These are phyloP conservation scores for Amphibalanus amphitrite DNA, from an alignment of 1,140 invertebrate genomes.

Conservation along the genomic window DNA sequence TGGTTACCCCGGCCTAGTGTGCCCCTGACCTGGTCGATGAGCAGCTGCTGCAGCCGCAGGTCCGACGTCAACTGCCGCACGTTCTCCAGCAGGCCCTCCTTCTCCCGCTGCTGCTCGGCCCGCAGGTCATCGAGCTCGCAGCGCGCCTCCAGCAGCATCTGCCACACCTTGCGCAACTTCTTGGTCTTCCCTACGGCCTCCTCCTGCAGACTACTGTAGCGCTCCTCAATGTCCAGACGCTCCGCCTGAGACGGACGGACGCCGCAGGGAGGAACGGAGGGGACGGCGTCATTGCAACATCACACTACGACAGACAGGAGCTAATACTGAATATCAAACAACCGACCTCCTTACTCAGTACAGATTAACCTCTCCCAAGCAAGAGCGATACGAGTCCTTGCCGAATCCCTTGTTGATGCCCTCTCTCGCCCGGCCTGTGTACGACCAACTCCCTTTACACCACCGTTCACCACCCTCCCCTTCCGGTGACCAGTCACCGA, in stretches of 20 bases:
- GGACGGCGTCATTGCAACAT: too few species aligned
- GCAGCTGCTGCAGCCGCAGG: conserved; percentile 69
- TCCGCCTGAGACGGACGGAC: conserved; percentile 67
- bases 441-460: too few species aligned
- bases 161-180: conserved; percentile 76
- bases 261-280: too few species aligned
- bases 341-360: too few species aligned
- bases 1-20: too few species aligned
- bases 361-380: too few species aligned
- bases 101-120: conserved; percentile 87
- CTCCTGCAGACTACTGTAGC: conserved; percentile 84
- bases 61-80: conserved; percentile 74
- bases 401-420: too few species aligned
- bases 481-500: too few species aligned
- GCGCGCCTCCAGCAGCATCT: conserved; percentile 59
- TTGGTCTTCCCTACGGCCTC: conserved; percentile 80
- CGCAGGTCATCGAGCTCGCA: conserved; percentile 74
- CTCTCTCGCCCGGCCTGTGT: too few species aligned
- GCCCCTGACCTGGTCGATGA: conserved; percentile 39
- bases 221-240: conserved; percentile 86
- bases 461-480: conserved; percentile 25
- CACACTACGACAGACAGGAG: too few species aligned
- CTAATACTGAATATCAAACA: too few species aligned
- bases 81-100: conserved; percentile 85
- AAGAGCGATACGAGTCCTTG: not conserved